These are phyloP conservation scores for Apistogramma diplotaenia DNA, from an alignment of 2,113 vertebrate genomes.

Conservation along the genomic window DNA sequence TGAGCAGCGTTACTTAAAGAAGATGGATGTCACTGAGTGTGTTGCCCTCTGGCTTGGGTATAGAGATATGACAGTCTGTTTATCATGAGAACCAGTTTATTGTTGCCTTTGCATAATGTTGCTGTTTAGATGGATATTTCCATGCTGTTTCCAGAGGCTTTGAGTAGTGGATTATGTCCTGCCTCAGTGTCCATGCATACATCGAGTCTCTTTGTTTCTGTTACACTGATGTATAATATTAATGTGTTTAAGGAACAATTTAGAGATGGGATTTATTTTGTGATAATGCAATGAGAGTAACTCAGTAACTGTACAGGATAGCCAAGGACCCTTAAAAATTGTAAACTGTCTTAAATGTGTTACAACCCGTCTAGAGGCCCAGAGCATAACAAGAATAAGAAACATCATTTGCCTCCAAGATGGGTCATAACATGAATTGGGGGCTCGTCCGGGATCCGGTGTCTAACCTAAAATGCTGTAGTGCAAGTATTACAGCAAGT, in stretches of 20 bases:
- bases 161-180: constrained; percentile 27
- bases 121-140: constrained; percentile 58
- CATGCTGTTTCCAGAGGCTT: constrained; percentile 45
- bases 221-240: neutral
- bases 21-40: constrained; percentile 67
- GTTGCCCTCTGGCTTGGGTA: constrained; percentile 70
- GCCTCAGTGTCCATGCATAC: constrained; percentile 5
- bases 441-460: too few relatives aligned
- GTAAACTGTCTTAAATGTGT: neutral
- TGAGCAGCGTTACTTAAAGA: constrained; percentile 67
- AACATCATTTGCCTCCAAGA: too few relatives aligned
- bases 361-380: too few relatives aligned
- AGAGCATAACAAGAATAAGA: too few relatives aligned
- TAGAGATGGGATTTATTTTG: constrained; percentile 7
- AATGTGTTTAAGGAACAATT: neutral
- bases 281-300: neutral
- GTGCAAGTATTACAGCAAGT: too few relatives aligned
- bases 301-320: neutral
- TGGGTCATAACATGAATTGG: too few relatives aligned
- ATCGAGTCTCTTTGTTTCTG: neutral
- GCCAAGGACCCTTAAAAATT: neutral
- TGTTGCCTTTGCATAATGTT: constrained; percentile 71
- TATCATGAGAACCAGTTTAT: constrained; percentile 69
- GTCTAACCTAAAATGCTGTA: too few relatives aligned
- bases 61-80: constrained; percentile 70